A percentile compares a stretch with the other conserved stretches of the same genome.
Evolutionary conservation across 2,888 invertebrate species (phyloP).

Genomic region (Stenoptilia bipunctidactyla): DNA sequence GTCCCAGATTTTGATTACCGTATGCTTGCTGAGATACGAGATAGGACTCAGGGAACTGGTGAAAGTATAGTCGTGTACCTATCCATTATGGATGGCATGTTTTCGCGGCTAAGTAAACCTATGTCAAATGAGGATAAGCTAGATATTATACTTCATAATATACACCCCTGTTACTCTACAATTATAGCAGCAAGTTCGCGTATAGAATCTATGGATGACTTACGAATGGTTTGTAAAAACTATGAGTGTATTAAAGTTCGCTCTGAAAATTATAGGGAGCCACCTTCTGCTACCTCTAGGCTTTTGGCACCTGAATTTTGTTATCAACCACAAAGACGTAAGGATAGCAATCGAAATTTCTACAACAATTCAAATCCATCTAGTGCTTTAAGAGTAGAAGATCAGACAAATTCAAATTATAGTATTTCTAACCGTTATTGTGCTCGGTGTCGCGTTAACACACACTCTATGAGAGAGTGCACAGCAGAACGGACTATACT

Average conservation of each 20-base stretch:
- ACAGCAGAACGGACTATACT: slow-evolving; percentile 2
- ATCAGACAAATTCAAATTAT: too few species aligned
- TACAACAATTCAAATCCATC: too few species aligned
- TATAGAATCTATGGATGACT: slow-evolving; percentile 4
- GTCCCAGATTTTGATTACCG: slow-evolving; percentile 11
- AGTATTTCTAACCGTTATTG: too few species aligned
- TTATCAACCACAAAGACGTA: slow-evolving; percentile 9
- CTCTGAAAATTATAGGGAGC: slow-evolving; percentile 11
- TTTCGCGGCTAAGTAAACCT: slow-evolving; percentile 9
- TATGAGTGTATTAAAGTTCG: slow-evolving; percentile 11
- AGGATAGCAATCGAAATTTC: too few species aligned
- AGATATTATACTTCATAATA: slow-evolving; percentile 13
- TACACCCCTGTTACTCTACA: slow-evolving; percentile 11
- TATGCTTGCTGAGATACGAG: slow-evolving; percentile 3
- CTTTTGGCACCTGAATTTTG: slow-evolving; percentile 13
- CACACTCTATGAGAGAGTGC: slow-evolving; percentile 7
- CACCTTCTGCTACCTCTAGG: slow-evolving; percentile 6
- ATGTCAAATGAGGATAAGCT: slow-evolving; percentile 12
- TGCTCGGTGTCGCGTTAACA: not conserved
- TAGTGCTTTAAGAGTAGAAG: too few species aligned
- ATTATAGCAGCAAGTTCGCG: slow-evolving; percentile 8
- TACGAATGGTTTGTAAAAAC: slow-evolving; percentile 9
- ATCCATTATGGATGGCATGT: slow-evolving; percentile 13
- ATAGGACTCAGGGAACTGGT: slow-evolving; percentile 4
- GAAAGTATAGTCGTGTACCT: slow-evolving; percentile 7